Evolutionary conservation across 2,888 invertebrate species (phyloP), one percentile per base, ranked within the genome.

Genomic region (Mythimna impura): DNA sequence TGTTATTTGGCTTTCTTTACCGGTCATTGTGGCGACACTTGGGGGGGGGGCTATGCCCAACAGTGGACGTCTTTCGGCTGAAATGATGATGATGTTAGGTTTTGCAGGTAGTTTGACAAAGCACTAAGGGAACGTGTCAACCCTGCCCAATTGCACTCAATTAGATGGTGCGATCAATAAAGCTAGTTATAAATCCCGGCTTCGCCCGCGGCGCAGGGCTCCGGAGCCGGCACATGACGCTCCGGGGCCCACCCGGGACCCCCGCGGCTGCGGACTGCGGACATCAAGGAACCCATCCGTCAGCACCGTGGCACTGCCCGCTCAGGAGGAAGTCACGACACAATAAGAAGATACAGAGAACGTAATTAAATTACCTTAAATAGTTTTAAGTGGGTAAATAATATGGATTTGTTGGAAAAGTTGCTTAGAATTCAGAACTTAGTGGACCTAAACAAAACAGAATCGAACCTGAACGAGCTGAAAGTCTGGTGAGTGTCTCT

Each of bases 151-250:
- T 66, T 78, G 61, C 66, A 66, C 75, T 78, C 77, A 86, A 82
- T 82, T 79, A 80, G 67, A 71, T 58, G 69, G 74, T 61, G 75
- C 66, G 68, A 83, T 85, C 83, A 83, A 85, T 83, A 77, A 78
- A 62, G 71, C 58, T 57, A 34, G 76, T 78, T 80, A 79, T 85
- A 85, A 77, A 76, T 80, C 68, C 68, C 60, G 61, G 40, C 54
- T 12, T 9, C 10, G 36, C 64, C 64, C 58, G 65, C 36, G 36
- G 55, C 34, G 54, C 66, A 22, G 43, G 61, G 55, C 71, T 58
- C 30, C 40, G n/a, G 30, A 14, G 58, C 22, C 36, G 36, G 54
- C 34, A 4, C 60, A 20, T n/a, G 43, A 73, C 12, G 17, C 64
- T 30, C 58, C 36, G 40, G 57, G 40, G 58, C 36, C 77, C 8